A percentile compares a stretch with the other conserved stretches of the same genome.
Conservation (phyloP, 2,888 invertebrate species). For the Callinectes sapidus region DNA sequence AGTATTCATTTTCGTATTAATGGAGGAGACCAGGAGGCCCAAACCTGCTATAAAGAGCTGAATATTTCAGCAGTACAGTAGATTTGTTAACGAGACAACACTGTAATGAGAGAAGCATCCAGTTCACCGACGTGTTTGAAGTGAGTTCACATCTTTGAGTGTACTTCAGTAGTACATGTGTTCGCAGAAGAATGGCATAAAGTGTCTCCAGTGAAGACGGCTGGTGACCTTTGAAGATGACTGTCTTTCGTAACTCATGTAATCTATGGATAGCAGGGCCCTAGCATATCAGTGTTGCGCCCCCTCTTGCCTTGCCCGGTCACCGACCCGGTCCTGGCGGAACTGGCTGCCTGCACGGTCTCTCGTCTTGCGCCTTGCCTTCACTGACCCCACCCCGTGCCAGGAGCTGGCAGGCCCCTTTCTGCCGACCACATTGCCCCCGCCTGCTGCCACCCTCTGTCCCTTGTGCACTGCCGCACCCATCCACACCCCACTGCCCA, state of each 20-base stretch:
- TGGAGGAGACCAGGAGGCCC: constrained; percentile 69
- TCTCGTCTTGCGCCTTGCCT: constrained; percentile 72
- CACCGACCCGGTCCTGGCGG: constrained; percentile 67
- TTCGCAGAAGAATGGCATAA: constrained; percentile 54
- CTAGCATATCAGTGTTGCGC: constrained; percentile 72
- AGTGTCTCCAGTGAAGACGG: constrained; percentile 67
- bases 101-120: constrained; percentile 41
- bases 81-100: constrained; percentile 49
- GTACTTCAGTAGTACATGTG: constrained; percentile 42
- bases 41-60: constrained; percentile 63
- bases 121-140: constrained; percentile 42
- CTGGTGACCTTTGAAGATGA: constrained; percentile 64
- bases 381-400: constrained; percentile 72
- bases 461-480: constrained; percentile 45
- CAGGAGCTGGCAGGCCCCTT: constrained; percentile 72
- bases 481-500: constrained; percentile 41
- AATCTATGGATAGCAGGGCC: constrained; percentile 64
- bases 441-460: constrained; percentile 42
- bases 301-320: constrained; percentile 61
- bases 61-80: constrained; percentile 57
- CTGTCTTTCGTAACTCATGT: constrained; percentile 62
- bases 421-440: constrained; percentile 65
- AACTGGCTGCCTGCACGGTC: constrained; percentile 72
- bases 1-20: constrained; percentile 70
- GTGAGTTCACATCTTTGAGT: constrained; percentile 44